Conservation (phyloP, 2,113 vertebrate genomes). For the Hipposideros armiger region DNA sequence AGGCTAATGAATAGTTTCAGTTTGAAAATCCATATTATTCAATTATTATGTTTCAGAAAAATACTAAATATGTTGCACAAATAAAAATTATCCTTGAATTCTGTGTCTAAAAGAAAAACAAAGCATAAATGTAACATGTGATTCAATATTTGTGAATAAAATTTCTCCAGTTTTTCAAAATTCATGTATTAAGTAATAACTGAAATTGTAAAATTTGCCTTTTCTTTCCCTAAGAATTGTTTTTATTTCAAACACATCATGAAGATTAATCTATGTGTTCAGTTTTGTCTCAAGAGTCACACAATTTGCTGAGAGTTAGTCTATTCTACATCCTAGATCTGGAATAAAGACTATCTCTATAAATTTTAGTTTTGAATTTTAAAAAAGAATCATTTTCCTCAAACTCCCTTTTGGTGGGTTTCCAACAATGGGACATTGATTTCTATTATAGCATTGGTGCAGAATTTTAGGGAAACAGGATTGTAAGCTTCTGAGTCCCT, state of each 20-base stretch:
- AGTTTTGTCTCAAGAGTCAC: background rate
- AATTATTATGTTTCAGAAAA: constrained; percentile 46
- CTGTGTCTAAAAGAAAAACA: constrained; percentile 9
- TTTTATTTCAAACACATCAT: constrained; percentile 54
- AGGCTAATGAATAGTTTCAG: background rate
- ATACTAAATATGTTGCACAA: background rate
- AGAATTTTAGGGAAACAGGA: background rate
- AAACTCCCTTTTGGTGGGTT: background rate
- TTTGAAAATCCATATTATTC: constrained; percentile 10
- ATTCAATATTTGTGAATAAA: constrained; percentile 1
- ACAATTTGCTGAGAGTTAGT: background rate
- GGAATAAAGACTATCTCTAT: constrained; percentile 31
- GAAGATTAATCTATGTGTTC: background rate
- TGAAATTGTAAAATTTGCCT: background rate
- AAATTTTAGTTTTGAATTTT: constrained; percentile 51
- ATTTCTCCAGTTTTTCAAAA: background rate
- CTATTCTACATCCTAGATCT: background rate
- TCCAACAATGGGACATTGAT: background rate
- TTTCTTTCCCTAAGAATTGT: background rate
- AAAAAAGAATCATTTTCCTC: constrained; percentile 51
- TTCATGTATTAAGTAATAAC: constrained; percentile 18
- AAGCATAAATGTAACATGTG: background rate
- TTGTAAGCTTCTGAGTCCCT: background rate
- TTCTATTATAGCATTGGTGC: background rate
- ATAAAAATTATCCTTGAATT: background rate